Conservation (phyloP, 2,797 vertebrate species). For the Spatula versicolor region DNA sequence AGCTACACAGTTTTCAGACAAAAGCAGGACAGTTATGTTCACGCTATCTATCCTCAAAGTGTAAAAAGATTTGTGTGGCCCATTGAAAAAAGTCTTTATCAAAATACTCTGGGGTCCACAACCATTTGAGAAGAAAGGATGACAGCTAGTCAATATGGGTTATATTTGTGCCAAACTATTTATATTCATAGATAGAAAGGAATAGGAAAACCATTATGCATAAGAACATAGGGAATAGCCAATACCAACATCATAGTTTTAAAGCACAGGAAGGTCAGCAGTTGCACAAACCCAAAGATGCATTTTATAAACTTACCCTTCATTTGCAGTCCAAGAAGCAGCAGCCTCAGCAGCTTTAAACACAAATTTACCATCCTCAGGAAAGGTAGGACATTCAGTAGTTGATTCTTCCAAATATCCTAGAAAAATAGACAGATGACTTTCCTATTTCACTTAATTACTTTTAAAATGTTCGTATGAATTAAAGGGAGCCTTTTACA, state of each 20-base stretch:
- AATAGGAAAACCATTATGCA: background rate
- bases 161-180: background rate
- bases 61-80: background rate
- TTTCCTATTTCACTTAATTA: background rate
- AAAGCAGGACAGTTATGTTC: background rate
- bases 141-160: background rate
- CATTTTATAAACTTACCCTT: slow-evolving; percentile 48
- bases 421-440: background rate
- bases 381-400: slow-evolving; percentile 72
- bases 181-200: background rate
- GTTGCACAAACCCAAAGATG: background rate
- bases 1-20: background rate
- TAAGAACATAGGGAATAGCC: background rate
- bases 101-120: background rate
- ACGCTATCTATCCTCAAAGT: background rate
- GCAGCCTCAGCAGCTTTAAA: slow-evolving; percentile 38
- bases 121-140: background rate
- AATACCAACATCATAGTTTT: background rate
- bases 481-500: background rate
- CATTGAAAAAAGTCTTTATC: background rate
- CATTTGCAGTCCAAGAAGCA: background rate
- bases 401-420: slow-evolving; percentile 65
- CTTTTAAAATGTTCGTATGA: background rate
- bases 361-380: slow-evolving; percentile 51
- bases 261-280: background rate